Conservation (phyloP, 1,140 invertebrate genomes). For the Bombus consobrinus region DNA sequence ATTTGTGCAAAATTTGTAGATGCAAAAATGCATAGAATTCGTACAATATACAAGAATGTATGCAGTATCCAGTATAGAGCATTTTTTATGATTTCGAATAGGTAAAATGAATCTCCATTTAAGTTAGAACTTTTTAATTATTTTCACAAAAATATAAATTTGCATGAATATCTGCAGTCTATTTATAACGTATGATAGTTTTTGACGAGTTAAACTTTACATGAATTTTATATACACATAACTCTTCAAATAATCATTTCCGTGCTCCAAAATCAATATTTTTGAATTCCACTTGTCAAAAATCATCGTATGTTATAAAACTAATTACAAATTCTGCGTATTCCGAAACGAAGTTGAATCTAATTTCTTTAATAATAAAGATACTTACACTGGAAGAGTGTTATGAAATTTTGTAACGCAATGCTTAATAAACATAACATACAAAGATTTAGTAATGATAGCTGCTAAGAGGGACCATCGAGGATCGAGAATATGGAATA, state of each 20-base stretch:
- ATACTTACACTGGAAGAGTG: not conserved
- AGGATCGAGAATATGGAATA: not conserved
- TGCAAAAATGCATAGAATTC: too few species aligned
- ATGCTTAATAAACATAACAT: slow-evolving; percentile 2
- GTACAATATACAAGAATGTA: too few species aligned
- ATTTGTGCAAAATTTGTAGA: too few species aligned
- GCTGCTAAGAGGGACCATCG: not conserved
- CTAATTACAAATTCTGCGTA: too few species aligned
- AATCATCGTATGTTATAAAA: not conserved
- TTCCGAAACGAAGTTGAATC: not conserved
- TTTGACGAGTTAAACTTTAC: too few species aligned
- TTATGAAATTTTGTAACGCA: not conserved
- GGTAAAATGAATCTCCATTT: too few species aligned
- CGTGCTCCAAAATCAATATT: not conserved
- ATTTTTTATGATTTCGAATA: too few species aligned
- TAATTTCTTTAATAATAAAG: not conserved
- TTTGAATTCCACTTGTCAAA: not conserved
- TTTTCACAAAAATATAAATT: too few species aligned
- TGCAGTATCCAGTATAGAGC: too few species aligned
- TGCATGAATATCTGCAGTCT: too few species aligned
- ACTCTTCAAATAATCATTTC: not conserved
- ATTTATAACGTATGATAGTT: too few species aligned
- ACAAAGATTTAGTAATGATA: not conserved
- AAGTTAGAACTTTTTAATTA: too few species aligned
- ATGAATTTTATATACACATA: not conserved